A percentile compares a stretch with the other conserved stretches of the same genome.
These are phyloP conservation scores for Axinella damicornis DNA, from an alignment of 37 sponge, comb jelly and placozoan species.

Conservation along the genomic window DNA sequence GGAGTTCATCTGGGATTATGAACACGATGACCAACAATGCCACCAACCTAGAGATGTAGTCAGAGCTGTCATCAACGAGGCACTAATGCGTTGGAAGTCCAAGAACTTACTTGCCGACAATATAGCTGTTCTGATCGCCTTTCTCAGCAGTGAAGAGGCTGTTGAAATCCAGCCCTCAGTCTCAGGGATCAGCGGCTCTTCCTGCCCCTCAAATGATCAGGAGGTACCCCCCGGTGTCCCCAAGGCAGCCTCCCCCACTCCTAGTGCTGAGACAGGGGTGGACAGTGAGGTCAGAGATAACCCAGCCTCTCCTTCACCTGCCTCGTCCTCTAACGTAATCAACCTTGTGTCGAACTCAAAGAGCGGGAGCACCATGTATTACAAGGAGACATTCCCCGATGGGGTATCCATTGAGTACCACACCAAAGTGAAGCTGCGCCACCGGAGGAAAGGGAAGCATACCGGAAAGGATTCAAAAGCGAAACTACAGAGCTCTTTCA, in stretches of 20 bases:
- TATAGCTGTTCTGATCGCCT: conserved; percentile 82
- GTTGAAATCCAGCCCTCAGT: neutral
- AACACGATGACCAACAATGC: conserved; percentile 20
- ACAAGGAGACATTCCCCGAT: conserved; percentile 24
- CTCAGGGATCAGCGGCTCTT: neutral
- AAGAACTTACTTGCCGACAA: conserved; percentile 82
- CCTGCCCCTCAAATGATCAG: neutral
- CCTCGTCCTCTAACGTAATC: neutral
- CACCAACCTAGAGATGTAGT: conserved; percentile 63
- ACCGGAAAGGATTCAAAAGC: no score
- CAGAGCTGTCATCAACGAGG: conserved; percentile 73
- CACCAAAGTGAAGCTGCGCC: conserved; percentile 20
- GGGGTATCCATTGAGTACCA: conserved; percentile 23
- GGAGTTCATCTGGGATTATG: conserved; percentile 60
- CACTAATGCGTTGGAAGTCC: conserved; percentile 64
- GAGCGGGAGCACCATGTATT: conserved; percentile 4
- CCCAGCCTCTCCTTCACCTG: neutral
- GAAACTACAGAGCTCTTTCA: no score
- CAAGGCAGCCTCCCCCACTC: neutral
- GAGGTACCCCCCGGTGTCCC: neutral
- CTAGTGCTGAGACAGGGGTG: neutral
- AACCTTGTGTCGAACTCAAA: neutral
- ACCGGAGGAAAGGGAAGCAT: conserved; percentile 2
- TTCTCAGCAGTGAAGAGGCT: conserved; percentile 42
- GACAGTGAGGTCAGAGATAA: no score